Percentiles rank a stretch among this genome's conserved stretches.
Conservation (phyloP, 2,797 vertebrate genomes). For the Lacerta bilineata region DNA sequence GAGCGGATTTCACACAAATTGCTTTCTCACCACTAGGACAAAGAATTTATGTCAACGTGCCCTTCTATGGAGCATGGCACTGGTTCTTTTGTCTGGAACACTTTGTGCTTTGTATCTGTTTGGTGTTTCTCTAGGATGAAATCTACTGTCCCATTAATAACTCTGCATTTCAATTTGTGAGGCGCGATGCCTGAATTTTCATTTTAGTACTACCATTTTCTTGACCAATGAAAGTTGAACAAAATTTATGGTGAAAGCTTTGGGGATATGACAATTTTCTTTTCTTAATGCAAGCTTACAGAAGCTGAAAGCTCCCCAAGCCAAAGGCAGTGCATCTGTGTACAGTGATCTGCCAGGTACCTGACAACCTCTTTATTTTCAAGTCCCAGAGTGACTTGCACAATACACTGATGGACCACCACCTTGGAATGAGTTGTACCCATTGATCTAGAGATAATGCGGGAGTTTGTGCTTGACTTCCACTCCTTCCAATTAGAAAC, state of each 20-base stretch:
- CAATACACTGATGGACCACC: not conserved
- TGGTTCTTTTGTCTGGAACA: conserved; percentile 3
- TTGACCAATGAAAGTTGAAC: not conserved
- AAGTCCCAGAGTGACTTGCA: not conserved
- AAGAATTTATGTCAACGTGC: not conserved
- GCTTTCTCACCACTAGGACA: not conserved
- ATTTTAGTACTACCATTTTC: not conserved
- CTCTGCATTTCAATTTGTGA: not conserved
- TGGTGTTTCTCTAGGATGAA: conserved; percentile 9
- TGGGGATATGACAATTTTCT: not conserved
- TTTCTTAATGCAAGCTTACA: not conserved
- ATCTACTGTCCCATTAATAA: not conserved
- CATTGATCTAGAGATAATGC: too few species aligned
- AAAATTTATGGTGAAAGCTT: not conserved
- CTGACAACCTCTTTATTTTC: not conserved
- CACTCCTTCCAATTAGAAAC: too few species aligned
- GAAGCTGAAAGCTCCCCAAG: not conserved
- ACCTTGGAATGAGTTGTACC: too few species aligned
- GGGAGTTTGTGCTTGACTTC: too few species aligned
- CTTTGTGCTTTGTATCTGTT: not conserved
- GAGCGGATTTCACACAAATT: conserved; percentile 24
- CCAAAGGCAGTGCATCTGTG: not conserved
- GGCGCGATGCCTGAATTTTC: not conserved
- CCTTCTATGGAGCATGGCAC: not conserved
- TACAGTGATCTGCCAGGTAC: not conserved